Percentiles rank a stretch among this genome's conserved stretches.
Evolutionary conservation across 2,888 invertebrate genomes (phyloP).

Genomic region (Oasisia sp.): DNA sequence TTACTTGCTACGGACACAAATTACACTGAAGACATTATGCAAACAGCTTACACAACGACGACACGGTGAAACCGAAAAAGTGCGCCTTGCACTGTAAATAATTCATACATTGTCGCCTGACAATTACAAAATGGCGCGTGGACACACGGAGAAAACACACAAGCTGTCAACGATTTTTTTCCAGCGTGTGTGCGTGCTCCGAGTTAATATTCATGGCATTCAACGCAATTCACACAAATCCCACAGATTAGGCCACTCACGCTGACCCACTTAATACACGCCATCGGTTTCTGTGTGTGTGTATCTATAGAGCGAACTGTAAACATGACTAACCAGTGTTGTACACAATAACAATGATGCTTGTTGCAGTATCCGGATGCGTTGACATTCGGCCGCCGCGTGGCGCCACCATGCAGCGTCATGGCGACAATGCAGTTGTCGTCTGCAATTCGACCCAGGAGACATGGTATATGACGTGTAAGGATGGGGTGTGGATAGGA

Average conservation of each 20-base stretch:
- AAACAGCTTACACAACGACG: background rate
- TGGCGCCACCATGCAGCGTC: constrained; percentile 35
- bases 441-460: constrained; percentile 41
- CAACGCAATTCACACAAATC: background rate
- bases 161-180: background rate
- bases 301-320: background rate
- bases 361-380: constrained; percentile 39
- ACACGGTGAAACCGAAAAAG: background rate
- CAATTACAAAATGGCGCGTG: background rate
- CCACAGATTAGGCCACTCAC: background rate
- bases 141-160: background rate
- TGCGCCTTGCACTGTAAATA: too few species aligned
- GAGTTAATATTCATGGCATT: background rate
- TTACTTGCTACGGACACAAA: background rate
- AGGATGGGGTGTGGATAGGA: constrained; percentile 39
- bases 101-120: background rate
- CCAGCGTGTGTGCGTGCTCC: background rate
- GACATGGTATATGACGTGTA: constrained; percentile 43
- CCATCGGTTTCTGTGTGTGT: background rate
- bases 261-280: background rate
- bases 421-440: constrained; percentile 37
- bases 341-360: background rate
- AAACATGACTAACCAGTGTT: background rate
- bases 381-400: constrained; percentile 37
- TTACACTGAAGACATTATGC: background rate